Evolutionary conservation across 2,888 invertebrate species (phyloP), one percentile per base, ranked within the genome.

Genomic region (Cerastoderma edule): DNA sequence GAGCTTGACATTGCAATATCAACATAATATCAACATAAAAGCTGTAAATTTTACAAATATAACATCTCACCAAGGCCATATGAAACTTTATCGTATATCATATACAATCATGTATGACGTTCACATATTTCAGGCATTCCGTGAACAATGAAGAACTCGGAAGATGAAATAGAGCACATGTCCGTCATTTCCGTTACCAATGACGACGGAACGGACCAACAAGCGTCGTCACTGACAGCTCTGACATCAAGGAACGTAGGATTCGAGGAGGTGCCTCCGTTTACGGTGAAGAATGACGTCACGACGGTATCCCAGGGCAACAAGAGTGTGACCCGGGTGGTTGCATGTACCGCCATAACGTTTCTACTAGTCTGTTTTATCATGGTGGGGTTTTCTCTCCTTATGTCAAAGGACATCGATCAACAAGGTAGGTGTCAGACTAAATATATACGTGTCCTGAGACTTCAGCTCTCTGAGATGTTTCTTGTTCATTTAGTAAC

Each of bases 331-430:
- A 65, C 78, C 3, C 54, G 77, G 10, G 72, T 73, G 1, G 72
- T 81, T 8, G 78, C 78, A 3, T 72, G 75, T 27, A 72, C 70
- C 0, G 75, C 72, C 4, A 53, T 81, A 13, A 68, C 66, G 8
- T 81, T 81, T 44, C 53, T 81, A 6, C 16, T 78, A 6, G 67
- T 81, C 2, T 81, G 81, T 35, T 39, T 81, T 44, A 28, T 66
- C 39, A 75, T 81, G 77, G 78, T 81, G 6, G 81, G 81, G 2
- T 75, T 70, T 4, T 75, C 78, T 19, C 64, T 81, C 10, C 27
- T 77, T 0, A 81, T 81, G 81, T 81, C 81, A 5, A 71, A 78
- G 27, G 67, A 78, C 33, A 81, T 81, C 22, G 81, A 81, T 27
- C 67, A 48, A 44, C 70, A 72, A 70, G 81, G 81, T 81, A 75